Base-by-base conservation (phyloP, 1,140 invertebrate genomes). In the Halyomorpha halys region DNA sequence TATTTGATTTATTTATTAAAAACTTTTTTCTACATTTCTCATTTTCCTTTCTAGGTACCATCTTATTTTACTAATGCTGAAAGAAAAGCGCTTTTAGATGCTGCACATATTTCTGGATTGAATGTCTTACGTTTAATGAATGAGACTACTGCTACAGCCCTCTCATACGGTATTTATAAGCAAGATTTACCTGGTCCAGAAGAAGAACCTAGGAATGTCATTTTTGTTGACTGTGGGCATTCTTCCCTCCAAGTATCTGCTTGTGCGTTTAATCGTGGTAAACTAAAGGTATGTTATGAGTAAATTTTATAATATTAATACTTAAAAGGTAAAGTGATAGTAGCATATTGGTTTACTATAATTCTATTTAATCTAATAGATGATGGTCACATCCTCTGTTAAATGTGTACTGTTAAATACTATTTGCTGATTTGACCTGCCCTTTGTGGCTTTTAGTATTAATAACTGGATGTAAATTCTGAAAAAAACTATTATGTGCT, bases 161-260 rank as follows among this genome's bases (percentile, higher is more conserved):
- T 99, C 23, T 85, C 88, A 25, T 98, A 99, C 77, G 96, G 95
- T 66, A 96, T 98, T 74, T 98, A 98, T 73, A 97, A 97, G 75
- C 89, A 95, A 73, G 94, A 97, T 76, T 77, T 97, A 62, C 95
- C 94, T 25, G 80, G 81, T 53, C 77, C 83, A 3, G 91, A 94
- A 70, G 89, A 94, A 66, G 87, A 91, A 68, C 86, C 94, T 0
- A 80, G 88, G 65, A 90, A 93, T 76, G 88, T 97, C 30, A 83
- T 93, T 1, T 97, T 97, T 76, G 87, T 97, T 47, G 94, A 97
- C 76, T 91, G 90, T 75, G 94, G 94, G 13, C 86, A 94, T 69
- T 83, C 89, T 25, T 84, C 88, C 65, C 78, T 91, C 64, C 86
- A 93, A 84, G 90, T 90, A 54, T 85, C 83, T 70, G 85, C 86